These are phyloP conservation scores for Carollia perspicillata DNA, from an alignment of 2,113 vertebrate genomes.

Conservation along the genomic window DNA sequence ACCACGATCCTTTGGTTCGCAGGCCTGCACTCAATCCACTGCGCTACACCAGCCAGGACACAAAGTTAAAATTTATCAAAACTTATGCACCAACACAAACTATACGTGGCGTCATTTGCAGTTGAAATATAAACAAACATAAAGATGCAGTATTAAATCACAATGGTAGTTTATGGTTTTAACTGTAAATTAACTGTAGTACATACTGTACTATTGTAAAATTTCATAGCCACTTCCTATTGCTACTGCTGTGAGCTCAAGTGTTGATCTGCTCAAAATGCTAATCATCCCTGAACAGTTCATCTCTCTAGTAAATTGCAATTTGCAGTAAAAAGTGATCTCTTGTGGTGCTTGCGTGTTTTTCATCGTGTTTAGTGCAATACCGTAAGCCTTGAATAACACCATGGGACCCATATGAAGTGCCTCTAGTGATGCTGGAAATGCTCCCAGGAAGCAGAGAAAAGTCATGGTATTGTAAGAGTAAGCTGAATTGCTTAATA, in stretches of 20 bases:
- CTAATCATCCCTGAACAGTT: neutral
- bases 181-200: neutral
- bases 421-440: neutral
- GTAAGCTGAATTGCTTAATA: neutral
- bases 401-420: neutral
- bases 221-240: neutral
- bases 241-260: neutral
- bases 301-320: neutral
- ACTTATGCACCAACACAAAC: neutral
- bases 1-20: too few relatives aligned
- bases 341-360: neutral
- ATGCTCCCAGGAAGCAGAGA: neutral
- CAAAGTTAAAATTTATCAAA: neutral
- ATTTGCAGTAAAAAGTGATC: neutral
- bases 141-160: neutral
- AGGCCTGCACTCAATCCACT: too few relatives aligned
- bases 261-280: neutral
- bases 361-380: neutral
- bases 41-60: too few relatives aligned
- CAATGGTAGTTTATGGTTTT: neutral
- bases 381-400: neutral
- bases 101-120: neutral
- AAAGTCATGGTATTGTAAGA: neutral
- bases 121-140: neutral
- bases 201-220: neutral